A percentile compares a stretch with the other conserved stretches of the same genome.
Conservation (phyloP, 2,797 vertebrate species). For the Gymnothorax javanicus region DNA sequence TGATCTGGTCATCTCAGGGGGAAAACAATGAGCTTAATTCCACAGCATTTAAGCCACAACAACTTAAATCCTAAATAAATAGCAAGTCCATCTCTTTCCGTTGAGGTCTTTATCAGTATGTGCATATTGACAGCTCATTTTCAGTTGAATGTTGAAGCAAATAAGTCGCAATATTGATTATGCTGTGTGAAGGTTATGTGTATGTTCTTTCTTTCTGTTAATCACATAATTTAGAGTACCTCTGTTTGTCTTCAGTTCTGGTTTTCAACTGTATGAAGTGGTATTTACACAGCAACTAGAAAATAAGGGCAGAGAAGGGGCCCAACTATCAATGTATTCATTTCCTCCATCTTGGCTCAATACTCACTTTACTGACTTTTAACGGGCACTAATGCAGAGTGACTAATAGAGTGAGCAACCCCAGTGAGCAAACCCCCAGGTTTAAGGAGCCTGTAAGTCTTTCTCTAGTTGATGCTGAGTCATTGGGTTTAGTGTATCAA, state of each 20-base stretch:
- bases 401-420: background rate
- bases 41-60: background rate
- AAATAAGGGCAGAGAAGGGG: background rate
- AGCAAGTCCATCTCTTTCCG: background rate
- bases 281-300: background rate
- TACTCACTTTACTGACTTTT: background rate
- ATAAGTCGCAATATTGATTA: background rate
- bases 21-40: background rate
- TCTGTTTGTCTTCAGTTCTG: background rate
- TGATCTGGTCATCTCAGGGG: background rate
- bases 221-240: background rate
- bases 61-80: background rate
- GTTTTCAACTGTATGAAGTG: background rate
- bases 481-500: background rate
- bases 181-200: background rate
- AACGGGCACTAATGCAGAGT: background rate
- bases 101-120: background rate
- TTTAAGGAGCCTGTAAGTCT: background rate
- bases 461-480: background rate
- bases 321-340: background rate
- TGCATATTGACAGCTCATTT: background rate
- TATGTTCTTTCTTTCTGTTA: background rate
- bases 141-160: background rate
- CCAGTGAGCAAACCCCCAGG: background rate
- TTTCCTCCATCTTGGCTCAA: background rate